Evolutionary conservation across 2,113 vertebrate genomes (phyloP), one percentile per base, ranked within the genome.

Genomic region (Mohoua ochrocephala): DNA sequence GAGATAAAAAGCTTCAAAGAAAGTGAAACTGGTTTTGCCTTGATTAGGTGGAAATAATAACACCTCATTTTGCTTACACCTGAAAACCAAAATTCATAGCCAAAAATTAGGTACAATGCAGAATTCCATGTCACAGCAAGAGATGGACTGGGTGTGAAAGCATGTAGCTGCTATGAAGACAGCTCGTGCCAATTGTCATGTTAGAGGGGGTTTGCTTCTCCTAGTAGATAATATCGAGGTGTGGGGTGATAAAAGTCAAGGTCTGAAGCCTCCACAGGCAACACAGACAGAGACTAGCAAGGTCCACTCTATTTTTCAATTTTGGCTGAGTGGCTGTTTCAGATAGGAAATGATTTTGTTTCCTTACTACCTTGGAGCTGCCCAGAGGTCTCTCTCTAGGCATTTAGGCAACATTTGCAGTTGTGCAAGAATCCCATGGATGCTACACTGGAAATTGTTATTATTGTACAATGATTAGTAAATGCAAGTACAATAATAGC

Each of bases 1-100:
- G 96, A 94, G 95, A 95, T 91, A 96, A 91, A 93, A 95, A 92
- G 96, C 93, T 97, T 97, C 97, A 95, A 95, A 97, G 96, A 96
- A 97, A 94, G 88, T 83, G 85, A 93, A 96, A 95, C n/a, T 56
- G 57, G 4, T 91, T 94, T 78, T 73, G 85, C 60, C 91, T 85
- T 78, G 96, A 79, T 84, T 96, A 82, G 49, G 95, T 95, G 79
- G 90, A 54, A 97, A 85, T 69, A 87, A 93, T 52, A 87, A 50
- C 77, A 59, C 67, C 82, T 92, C 74, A 0, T 82, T 78, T 73
- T 49, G 52, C 89, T 92, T n/a, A 22, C 63, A 73, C 74, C 77
- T 60, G 84, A 91, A 85, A 94, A 83, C 49, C 26, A 67, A 8
- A 39, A 69, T 80, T 64, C 37, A 8, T 10, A 31, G 68, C 75